Evolutionary conservation across 2,113 vertebrate species (phyloP).

Genomic region (Clinocottus analis): DNA sequence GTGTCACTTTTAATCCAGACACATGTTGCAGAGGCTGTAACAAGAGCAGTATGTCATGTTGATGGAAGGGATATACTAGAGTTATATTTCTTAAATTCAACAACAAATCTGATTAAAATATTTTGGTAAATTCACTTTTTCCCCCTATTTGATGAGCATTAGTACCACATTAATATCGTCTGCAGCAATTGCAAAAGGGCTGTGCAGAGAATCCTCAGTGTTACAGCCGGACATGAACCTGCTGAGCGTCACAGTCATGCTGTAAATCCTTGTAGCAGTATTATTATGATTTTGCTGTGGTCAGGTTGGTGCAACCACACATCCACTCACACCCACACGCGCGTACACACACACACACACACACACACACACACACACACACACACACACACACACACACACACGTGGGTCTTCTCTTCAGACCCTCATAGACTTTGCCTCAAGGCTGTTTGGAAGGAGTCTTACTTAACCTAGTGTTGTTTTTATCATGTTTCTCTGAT

Average conservation of each 20-base stretch:
- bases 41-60: no score
- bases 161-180: no score
- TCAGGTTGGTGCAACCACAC: constrained; percentile 9
- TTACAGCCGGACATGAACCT: constrained; percentile 12
- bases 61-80: no score
- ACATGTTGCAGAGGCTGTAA: not conserved
- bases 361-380: not conserved
- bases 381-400: constrained; percentile 1
- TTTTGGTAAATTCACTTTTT: no score
- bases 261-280: constrained; percentile 28
- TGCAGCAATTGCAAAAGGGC: not conserved
- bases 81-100: not conserved
- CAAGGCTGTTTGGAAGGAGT: not conserved
- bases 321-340: constrained; percentile 9
- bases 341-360: no score
- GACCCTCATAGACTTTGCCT: not conserved
- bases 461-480: not conserved
- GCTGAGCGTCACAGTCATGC: constrained; percentile 17
- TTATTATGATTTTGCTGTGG: not conserved
- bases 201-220: not conserved
- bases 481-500: constrained; percentile 5
- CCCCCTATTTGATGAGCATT: no score
- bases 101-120: not conserved
- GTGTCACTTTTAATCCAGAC: not conserved
- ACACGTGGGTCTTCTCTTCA: constrained; percentile 13